Evolutionary conservation across 2,797 vertebrate species (phyloP).

Genomic region (Chaetodon trifasciatus): DNA sequence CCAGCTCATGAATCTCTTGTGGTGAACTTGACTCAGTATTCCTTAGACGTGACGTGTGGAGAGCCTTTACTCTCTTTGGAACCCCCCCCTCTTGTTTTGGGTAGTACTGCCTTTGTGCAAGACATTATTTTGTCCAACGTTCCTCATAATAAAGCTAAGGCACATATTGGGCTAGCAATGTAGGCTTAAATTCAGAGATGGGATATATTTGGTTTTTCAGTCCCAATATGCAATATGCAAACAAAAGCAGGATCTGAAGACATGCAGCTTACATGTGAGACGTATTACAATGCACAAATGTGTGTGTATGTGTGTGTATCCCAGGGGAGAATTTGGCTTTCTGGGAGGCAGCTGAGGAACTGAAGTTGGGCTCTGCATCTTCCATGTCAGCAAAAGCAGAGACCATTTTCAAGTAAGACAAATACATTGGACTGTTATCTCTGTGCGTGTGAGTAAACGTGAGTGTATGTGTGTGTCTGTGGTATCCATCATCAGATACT

Average conservation of each 20-base stretch:
- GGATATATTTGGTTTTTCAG: neutral
- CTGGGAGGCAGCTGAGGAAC: conserved; percentile 98
- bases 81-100: neutral
- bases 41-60: neutral
- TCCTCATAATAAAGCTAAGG: neutral
- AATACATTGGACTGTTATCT: neutral
- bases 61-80: neutral
- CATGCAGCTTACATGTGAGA: neutral
- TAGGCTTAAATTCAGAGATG: neutral
- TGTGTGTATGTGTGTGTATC: neutral
- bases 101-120: neutral
- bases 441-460: neutral
- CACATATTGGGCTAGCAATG: neutral
- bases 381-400: conserved; percentile 94
- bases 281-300: neutral
- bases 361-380: conserved; percentile 92
- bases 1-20: neutral
- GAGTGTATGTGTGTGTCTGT: neutral
- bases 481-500: neutral
- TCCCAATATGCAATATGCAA: neutral
- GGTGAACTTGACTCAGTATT: neutral
- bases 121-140: too few species aligned
- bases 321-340: conserved; percentile 96
- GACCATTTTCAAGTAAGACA: conserved; percentile 93
- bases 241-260: neutral